phyloP scores from a whole-genome alignment of 2,113 vertebrate genomes.

The Speoplatyrhinus poulsoni region DNA sequence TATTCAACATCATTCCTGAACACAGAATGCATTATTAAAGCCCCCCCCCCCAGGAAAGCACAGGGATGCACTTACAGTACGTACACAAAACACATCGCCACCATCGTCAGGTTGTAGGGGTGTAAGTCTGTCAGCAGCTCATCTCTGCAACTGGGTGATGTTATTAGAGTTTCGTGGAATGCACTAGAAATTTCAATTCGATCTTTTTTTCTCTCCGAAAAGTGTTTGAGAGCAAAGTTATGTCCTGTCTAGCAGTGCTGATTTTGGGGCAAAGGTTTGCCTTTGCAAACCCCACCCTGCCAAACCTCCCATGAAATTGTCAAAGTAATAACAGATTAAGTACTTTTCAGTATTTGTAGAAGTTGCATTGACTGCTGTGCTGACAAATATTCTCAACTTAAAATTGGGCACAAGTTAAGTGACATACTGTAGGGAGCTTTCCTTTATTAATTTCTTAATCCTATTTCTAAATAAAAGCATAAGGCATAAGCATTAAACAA shows the following conservation, averaged over 20 bases:
- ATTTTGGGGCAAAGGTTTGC: not conserved
- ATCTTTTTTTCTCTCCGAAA: slow-evolving; percentile 12
- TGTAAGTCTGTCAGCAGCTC: slow-evolving; percentile 22
- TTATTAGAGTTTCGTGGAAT: slow-evolving; percentile 33
- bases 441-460: too few relatives aligned
- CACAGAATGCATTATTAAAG: slow-evolving; percentile 5
- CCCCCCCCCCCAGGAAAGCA: not conserved
- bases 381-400: not conserved
- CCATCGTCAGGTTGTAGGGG: not conserved
- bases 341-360: not conserved
- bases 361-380: slow-evolving; percentile 7
- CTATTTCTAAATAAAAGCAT: too few relatives aligned
- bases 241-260: slow-evolving; percentile 37
- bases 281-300: not conserved
- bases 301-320: not conserved
- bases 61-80: slow-evolving; percentile 5
- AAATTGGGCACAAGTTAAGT: too few relatives aligned
- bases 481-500: too few relatives aligned
- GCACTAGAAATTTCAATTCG: slow-evolving; percentile 20
- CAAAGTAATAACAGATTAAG: slow-evolving; percentile 13
- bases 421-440: too few relatives aligned
- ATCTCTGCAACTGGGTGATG: slow-evolving; percentile 26
- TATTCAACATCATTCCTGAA: slow-evolving; percentile 10
- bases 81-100: not conserved
- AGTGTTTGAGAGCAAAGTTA: slow-evolving; percentile 61